Evolutionary conservation across 2,888 invertebrate genomes (phyloP).

Genomic region (Sinohyriopsis cumingii): DNA sequence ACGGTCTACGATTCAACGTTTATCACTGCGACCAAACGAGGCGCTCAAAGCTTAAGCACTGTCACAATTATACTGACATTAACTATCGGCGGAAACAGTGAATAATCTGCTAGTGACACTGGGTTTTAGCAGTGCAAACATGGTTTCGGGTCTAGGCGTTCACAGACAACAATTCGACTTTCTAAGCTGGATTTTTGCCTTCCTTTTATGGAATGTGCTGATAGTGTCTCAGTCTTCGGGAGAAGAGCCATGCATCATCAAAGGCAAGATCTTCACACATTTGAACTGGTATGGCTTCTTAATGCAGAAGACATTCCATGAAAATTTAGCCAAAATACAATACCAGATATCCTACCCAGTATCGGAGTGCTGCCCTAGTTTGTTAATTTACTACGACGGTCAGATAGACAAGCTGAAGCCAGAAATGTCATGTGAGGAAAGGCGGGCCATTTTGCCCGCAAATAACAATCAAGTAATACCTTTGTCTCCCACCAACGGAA

Average conservation of each 20-base stretch:
- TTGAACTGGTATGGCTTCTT: slow-evolving; percentile 62
- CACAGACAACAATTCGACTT: neutral
- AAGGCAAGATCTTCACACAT: slow-evolving; percentile 55
- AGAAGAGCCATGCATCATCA: slow-evolving; percentile 41
- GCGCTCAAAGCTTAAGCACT: too few relatives aligned
- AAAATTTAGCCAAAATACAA: slow-evolving; percentile 56
- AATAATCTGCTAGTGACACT: too few relatives aligned
- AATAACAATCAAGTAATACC: slow-evolving; percentile 63
- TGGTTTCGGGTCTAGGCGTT: too few relatives aligned
- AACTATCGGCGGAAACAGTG: too few relatives aligned
- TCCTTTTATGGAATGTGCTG: neutral
- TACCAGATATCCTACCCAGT: slow-evolving; percentile 63
- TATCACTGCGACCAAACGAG: too few relatives aligned
- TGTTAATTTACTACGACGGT: slow-evolving; percentile 64
- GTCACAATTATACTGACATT: too few relatives aligned
- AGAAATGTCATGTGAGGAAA: slow-evolving; percentile 56
- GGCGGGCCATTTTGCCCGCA: slow-evolving; percentile 49
- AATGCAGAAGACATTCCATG: slow-evolving; percentile 60
- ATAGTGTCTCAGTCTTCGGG: too few relatives aligned
- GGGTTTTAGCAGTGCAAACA: too few relatives aligned
- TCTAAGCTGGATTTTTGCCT: too few relatives aligned
- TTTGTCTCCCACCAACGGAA: slow-evolving; percentile 48
- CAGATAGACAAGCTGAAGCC: slow-evolving; percentile 52
- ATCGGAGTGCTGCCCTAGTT: slow-evolving; percentile 57
- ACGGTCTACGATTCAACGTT: too few relatives aligned